These are phyloP conservation scores for Romanogobio albipinnatus DNA, from an alignment of 2,113 vertebrate genomes.

Conservation along the genomic window DNA sequence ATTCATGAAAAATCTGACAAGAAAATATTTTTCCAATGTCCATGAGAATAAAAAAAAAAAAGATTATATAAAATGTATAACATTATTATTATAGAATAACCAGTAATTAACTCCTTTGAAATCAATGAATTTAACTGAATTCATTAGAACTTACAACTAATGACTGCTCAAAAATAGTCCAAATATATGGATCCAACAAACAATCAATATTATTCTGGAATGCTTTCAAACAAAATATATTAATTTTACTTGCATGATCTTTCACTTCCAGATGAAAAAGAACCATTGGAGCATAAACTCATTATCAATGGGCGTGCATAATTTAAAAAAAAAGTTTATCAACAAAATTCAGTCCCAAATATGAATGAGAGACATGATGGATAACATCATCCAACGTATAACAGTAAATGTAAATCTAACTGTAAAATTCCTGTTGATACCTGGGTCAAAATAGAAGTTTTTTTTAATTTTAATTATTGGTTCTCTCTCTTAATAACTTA, in stretches of 20 bases:
- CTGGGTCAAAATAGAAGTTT: not conserved
- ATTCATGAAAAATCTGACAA: too few relatives aligned
- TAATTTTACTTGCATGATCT: not conserved
- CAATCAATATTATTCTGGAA: not conserved
- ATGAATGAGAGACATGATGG: not conserved
- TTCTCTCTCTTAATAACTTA: too few relatives aligned
- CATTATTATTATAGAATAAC: too few relatives aligned
- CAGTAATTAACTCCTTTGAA: too few relatives aligned
- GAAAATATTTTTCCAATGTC: too few relatives aligned
- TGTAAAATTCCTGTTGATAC: not conserved
- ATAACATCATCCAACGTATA: too few relatives aligned
- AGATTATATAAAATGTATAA: too few relatives aligned
- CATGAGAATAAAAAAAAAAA: too few relatives aligned
- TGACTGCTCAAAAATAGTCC: not conserved
- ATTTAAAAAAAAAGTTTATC: too few relatives aligned
- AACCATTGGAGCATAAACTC: not conserved
- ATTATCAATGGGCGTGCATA: not conserved
- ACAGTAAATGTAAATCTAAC: not conserved
- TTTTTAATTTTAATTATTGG: too few relatives aligned
- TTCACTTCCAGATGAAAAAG: not conserved
- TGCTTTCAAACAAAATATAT: not conserved
- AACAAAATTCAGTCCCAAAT: not conserved
- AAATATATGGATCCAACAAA: not conserved
- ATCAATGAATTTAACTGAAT: not conserved
- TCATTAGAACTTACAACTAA: not conserved